These are phyloP conservation scores for Drosophila orena DNA, from an alignment of 1,140 invertebrate species.

Conservation along the genomic window DNA sequence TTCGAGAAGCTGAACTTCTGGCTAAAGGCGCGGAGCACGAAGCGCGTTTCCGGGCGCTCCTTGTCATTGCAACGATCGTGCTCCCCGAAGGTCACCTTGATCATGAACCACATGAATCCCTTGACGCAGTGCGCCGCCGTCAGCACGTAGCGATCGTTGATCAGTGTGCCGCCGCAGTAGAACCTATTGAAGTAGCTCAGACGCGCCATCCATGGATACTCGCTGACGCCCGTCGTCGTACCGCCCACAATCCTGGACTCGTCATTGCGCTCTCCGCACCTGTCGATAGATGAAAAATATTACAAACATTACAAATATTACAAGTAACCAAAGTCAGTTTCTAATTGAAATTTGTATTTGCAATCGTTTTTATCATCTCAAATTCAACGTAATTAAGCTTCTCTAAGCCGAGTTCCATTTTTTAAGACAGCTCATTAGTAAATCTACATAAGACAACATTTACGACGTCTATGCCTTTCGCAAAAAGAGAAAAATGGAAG, in stretches of 20 bases:
- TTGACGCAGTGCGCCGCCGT: constrained; percentile 94
- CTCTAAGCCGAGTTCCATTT: no score
- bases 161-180: constrained; percentile 93
- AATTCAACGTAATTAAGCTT: no score
- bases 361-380: no score
- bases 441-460: neutral
- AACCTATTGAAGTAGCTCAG: constrained; percentile 93
- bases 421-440: constrained; percentile 8
- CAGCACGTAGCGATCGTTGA: constrained; percentile 92
- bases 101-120: constrained; percentile 96
- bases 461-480: neutral
- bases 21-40: constrained; percentile 89
- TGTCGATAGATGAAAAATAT: constrained; percentile 81
- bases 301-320: no score
- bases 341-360: neutral
- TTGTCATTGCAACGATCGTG: constrained; percentile 92
- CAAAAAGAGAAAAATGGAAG: constrained; percentile 6
- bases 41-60: constrained; percentile 89
- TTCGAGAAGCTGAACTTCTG: constrained; percentile 93
- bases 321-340: neutral
- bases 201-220: constrained; percentile 93
- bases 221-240: constrained; percentile 88
- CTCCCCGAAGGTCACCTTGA: constrained; percentile 93
- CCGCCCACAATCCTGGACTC: constrained; percentile 91
- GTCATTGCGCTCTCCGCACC: constrained; percentile 92